Conservation (phyloP, 2,888 invertebrate genomes). For the Conops quadrifasciatus region DNA sequence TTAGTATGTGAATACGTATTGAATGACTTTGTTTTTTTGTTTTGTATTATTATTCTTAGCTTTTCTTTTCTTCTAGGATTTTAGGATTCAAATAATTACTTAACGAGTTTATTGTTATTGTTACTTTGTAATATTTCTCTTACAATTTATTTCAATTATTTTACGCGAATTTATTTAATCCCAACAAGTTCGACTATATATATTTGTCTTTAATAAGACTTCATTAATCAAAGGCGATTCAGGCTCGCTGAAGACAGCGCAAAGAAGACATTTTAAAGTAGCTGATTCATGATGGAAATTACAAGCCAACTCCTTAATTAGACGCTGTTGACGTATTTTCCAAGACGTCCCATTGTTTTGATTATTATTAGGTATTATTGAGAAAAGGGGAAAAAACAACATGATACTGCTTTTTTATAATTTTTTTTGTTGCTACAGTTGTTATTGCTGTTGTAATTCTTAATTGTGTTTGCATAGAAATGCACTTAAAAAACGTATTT, state of each 20-base stretch:
- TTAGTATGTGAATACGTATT: too few species aligned
- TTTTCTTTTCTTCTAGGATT: too few species aligned
- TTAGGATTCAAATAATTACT: too few species aligned
- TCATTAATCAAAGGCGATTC: constrained; percentile 47
- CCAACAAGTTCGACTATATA: not conserved
- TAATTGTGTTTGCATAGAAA: constrained; percentile 37
- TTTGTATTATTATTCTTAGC: too few species aligned
- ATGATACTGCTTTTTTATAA: constrained; percentile 24
- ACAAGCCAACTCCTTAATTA: constrained; percentile 46
- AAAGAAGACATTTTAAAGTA: constrained; percentile 34
- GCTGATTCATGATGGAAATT: constrained; percentile 46
- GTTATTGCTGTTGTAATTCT: constrained; percentile 19
- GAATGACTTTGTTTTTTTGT: too few species aligned
- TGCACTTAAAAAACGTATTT: constrained; percentile 33
- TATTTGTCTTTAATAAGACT: constrained; percentile 11
- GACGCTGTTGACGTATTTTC: constrained; percentile 36
- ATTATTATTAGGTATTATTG: constrained; percentile 11
- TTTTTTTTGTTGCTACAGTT: not conserved
- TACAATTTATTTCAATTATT: constrained; percentile 25
- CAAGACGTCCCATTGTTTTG: constrained; percentile 39
- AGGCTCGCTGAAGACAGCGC: constrained; percentile 17
- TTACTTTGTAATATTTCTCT: not conserved
- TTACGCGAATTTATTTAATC: constrained; percentile 6
- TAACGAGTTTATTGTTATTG: too few species aligned
- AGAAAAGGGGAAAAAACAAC: constrained; percentile 15